These are phyloP conservation scores for Adela reaumurella DNA, from an alignment of 2,888 invertebrate genomes.

Conservation along the genomic window DNA sequence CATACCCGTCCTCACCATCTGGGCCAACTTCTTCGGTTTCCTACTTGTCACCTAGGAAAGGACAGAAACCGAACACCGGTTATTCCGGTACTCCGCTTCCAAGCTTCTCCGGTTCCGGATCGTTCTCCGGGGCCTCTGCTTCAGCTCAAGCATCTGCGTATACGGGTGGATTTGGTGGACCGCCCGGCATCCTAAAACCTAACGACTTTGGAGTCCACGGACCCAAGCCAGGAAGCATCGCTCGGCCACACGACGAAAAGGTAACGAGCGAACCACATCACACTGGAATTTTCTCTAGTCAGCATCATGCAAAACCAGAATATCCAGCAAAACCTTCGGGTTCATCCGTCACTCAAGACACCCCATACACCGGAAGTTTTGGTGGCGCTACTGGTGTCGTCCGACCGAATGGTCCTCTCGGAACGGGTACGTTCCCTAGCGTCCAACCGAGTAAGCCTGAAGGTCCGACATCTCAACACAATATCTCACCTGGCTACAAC, in stretches of 20 bases:
- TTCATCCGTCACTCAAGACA: not conserved
- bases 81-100: not conserved
- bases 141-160: slow-evolving; percentile 27
- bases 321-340: too few species aligned
- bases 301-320: not conserved
- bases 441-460: not conserved
- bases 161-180: slow-evolving; percentile 42
- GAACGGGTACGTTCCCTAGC: not conserved
- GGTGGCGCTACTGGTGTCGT: slow-evolving; percentile 2
- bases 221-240: not conserved
- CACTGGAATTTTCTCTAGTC: not conserved
- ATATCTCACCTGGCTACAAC: too few species aligned
- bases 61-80: not conserved
- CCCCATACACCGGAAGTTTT: not conserved
- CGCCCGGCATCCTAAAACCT: slow-evolving; percentile 38
- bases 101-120: not conserved
- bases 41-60: not conserved
- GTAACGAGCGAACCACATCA: slow-evolving; percentile 6
- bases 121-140: slow-evolving; percentile 18
- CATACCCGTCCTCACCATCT: not conserved
- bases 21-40: slow-evolving; percentile 1
- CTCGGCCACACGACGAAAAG: slow-evolving; percentile 2
- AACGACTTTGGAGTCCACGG: slow-evolving; percentile 19
- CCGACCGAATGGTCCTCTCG: slow-evolving; percentile 1
- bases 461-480: not conserved